These are phyloP conservation scores for Dendrocincla fuliginosa DNA, from an alignment of 2,797 vertebrate species.

Conservation along the genomic window DNA sequence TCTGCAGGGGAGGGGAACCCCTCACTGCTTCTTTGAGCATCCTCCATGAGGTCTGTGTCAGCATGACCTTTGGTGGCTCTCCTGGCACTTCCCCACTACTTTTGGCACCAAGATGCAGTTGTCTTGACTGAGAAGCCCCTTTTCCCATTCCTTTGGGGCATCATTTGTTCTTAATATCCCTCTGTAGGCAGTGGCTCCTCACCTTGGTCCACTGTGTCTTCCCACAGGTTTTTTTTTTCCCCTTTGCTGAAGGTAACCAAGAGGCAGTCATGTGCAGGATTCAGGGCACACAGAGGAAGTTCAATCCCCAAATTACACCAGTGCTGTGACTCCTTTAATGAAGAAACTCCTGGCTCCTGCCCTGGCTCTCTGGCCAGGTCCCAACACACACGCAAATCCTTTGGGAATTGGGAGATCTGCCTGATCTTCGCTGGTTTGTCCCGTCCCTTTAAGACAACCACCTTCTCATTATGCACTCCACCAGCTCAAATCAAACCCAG, in stretches of 20 bases:
- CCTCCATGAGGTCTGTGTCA: neutral
- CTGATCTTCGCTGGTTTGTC: neutral
- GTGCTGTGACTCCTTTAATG: neutral
- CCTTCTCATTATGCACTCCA: rapidly evolving
- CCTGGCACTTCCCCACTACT: neutral
- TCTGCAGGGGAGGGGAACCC: neutral
- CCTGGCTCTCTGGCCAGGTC: neutral
- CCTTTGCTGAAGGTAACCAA: neutral
- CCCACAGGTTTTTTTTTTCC: rapidly evolving
- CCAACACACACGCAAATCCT: neutral
- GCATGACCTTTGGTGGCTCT: neutral
- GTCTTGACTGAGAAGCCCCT: neutral
- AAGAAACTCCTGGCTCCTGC: neutral
- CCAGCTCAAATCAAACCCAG: neutral
- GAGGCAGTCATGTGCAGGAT: neutral
- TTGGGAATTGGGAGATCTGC: neutral
- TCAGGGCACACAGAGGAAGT: neutral
- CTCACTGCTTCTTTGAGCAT: neutral
- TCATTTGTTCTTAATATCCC: neutral
- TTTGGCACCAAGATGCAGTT: neutral
- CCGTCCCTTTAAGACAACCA: neutral
- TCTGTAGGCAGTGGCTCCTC: neutral
- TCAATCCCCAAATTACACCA: neutral
- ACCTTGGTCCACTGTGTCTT: neutral
- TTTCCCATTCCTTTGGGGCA: neutral